Conservation (phyloP, 2,113 vertebrate genomes). For the Sturnira hondurensis region DNA sequence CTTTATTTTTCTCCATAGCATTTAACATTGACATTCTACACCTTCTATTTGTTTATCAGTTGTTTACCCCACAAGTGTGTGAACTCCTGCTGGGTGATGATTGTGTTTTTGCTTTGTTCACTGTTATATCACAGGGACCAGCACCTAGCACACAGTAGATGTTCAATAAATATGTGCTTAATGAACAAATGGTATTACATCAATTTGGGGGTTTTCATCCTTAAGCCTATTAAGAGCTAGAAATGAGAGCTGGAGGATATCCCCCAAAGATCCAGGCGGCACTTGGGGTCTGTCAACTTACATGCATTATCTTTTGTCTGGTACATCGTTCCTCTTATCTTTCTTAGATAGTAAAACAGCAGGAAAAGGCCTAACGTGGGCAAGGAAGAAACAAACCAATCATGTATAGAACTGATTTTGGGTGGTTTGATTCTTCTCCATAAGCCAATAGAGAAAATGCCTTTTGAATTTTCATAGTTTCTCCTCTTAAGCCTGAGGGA, state of each 20-base stretch:
- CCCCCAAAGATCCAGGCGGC: background rate
- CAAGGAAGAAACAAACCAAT: background rate
- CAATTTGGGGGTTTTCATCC: background rate
- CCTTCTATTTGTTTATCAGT: background rate
- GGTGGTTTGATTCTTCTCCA: background rate
- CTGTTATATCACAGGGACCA: background rate
- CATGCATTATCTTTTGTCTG: slow-evolving; percentile 59
- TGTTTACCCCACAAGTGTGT: background rate
- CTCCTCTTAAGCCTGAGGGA: background rate
- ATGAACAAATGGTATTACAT: background rate
- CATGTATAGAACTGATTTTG: background rate
- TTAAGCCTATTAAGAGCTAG: background rate
- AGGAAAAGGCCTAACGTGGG: slow-evolving; percentile 9
- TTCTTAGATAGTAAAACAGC: background rate
- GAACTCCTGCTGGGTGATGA: background rate
- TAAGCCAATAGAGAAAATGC: background rate
- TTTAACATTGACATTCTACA: background rate
- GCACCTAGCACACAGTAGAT: background rate
- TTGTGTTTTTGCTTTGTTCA: background rate
- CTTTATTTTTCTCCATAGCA: background rate
- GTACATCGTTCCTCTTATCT: background rate
- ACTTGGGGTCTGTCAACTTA: slow-evolving; percentile 9
- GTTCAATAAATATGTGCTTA: slow-evolving; percentile 15
- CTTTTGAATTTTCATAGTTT: background rate
- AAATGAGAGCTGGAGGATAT: background rate